A percentile compares a stretch with the other conserved stretches of the same genome.
These are phyloP conservation scores for Corythoichthys haematopterus DNA, from an alignment of 2,113 vertebrate species.

Conservation along the genomic window DNA sequence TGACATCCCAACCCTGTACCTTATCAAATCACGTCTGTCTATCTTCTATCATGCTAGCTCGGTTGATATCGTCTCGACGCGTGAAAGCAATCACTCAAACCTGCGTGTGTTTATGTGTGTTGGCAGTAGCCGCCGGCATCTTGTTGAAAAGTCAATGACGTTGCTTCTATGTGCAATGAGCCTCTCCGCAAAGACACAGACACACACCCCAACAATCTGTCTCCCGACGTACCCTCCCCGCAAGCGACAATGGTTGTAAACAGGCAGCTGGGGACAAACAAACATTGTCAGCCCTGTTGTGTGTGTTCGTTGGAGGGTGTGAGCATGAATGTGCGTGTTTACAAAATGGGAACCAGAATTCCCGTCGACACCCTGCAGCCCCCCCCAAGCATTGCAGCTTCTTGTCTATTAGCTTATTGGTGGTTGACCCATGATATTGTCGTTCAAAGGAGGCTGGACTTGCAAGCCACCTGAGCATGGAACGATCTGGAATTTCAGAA, in stretches of 20 bases:
- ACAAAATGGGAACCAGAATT: slow-evolving; percentile 38
- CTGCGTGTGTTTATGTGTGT: slow-evolving; percentile 13
- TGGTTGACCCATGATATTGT: slow-evolving; percentile 27
- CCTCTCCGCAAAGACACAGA: slow-evolving; percentile 21
- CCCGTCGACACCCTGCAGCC: slow-evolving; percentile 38
- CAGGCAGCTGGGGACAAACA: slow-evolving; percentile 58
- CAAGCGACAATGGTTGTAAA: slow-evolving; percentile 34
- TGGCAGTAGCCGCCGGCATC: slow-evolving; percentile 39
- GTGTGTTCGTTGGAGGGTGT: slow-evolving; percentile 27
- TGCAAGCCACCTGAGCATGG: background rate
- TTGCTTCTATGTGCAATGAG: slow-evolving; percentile 37
- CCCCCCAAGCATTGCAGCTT: slow-evolving; percentile 13
- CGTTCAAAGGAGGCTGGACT: too few relatives aligned
- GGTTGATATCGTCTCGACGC: slow-evolving; percentile 30
- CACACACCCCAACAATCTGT: slow-evolving; percentile 38
- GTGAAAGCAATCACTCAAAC: slow-evolving; percentile 43
- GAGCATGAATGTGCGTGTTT: slow-evolving; percentile 21
- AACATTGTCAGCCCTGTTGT: slow-evolving; percentile 46
- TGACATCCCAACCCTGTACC: slow-evolving; percentile 20
- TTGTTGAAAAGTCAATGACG: slow-evolving; percentile 51
- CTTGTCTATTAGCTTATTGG: slow-evolving; percentile 58
- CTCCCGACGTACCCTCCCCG: slow-evolving; percentile 36
- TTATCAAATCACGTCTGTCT: slow-evolving; percentile 30
- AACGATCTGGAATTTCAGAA: background rate
- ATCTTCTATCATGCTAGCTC: slow-evolving; percentile 23